Conservation (phyloP, 2,888 invertebrate genomes). For the Augochlorella aurata region DNA sequence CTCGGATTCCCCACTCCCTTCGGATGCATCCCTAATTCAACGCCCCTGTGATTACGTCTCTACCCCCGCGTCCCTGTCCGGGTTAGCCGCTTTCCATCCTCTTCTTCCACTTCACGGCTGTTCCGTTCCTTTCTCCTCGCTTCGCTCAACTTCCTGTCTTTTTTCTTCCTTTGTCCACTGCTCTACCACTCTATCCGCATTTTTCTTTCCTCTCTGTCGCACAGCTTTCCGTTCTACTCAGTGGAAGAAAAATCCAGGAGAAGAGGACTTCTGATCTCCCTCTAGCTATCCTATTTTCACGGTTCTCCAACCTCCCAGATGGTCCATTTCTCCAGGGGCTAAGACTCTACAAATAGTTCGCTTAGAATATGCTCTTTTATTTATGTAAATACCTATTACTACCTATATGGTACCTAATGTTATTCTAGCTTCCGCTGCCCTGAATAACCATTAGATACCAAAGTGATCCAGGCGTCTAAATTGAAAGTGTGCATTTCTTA, state of each 20-base stretch:
- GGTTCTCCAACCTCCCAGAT: slow-evolving; percentile 12
- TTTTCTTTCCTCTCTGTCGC: neutral
- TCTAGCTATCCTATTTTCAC: slow-evolving; percentile 38
- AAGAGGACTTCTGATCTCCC: slow-evolving; percentile 38
- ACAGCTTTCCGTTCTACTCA: slow-evolving; percentile 39
- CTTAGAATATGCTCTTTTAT: no score
- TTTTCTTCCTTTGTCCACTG: neutral
- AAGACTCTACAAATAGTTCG: no score
- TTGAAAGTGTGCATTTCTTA: slow-evolving; percentile 14
- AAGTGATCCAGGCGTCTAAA: neutral
- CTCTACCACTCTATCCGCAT: neutral
- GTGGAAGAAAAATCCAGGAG: slow-evolving; percentile 39
- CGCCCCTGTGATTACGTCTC: slow-evolving; percentile 77
- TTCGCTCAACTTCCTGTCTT: slow-evolving; percentile 29
- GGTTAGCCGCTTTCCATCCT: slow-evolving; percentile 23
- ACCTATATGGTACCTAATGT: no score
- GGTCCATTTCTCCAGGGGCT: neutral
- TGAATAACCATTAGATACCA: no score
- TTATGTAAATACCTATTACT: no score
- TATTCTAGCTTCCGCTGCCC: no score
- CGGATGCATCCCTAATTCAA: slow-evolving; percentile 74
- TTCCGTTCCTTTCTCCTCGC: slow-evolving; percentile 22
- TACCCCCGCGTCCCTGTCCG: slow-evolving; percentile 58
- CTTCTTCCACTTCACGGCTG: slow-evolving; percentile 20
- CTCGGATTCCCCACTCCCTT: slow-evolving; percentile 49